phyloP scores from a whole-genome alignment of 53 echinoderm and acorn worm genomes.

The Luidia sarsii region DNA sequence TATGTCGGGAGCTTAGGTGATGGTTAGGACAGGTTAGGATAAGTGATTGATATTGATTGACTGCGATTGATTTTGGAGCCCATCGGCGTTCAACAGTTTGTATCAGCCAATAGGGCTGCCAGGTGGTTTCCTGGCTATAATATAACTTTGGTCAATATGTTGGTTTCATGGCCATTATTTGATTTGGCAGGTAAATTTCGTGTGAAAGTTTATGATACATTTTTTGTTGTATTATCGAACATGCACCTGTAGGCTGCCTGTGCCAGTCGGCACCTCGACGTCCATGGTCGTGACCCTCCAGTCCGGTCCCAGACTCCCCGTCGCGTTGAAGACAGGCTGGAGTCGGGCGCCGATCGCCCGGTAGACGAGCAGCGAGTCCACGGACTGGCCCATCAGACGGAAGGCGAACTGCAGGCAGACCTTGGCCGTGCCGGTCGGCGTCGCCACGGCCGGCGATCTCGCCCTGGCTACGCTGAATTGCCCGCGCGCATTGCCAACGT shows the following conservation, averaged over 20 bases:
- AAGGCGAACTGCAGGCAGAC: conserved; percentile 64
- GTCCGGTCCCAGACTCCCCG: conserved; percentile 51
- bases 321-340: neutral
- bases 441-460: neutral
- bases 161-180: too few species aligned
- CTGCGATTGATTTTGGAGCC: too few species aligned
- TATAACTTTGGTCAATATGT: too few species aligned
- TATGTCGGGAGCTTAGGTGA: too few species aligned
- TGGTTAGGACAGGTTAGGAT: too few species aligned
- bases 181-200: too few species aligned
- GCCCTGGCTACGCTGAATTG: neutral
- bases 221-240: neutral
- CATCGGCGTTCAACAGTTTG: too few species aligned
- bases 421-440: neutral
- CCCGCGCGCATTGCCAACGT: neutral
- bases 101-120: too few species aligned
- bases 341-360: neutral
- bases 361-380: conserved; percentile 54
- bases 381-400: conserved; percentile 60
- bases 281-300: conserved; percentile 70
- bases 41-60: too few species aligned
- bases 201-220: too few species aligned
- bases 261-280: conserved; percentile 44
- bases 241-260: neutral
- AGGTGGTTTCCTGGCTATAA: too few species aligned